These are phyloP conservation scores for Neoscelio sp. DNA, from an alignment of 2,888 invertebrate species.

Conservation along the genomic window DNA sequence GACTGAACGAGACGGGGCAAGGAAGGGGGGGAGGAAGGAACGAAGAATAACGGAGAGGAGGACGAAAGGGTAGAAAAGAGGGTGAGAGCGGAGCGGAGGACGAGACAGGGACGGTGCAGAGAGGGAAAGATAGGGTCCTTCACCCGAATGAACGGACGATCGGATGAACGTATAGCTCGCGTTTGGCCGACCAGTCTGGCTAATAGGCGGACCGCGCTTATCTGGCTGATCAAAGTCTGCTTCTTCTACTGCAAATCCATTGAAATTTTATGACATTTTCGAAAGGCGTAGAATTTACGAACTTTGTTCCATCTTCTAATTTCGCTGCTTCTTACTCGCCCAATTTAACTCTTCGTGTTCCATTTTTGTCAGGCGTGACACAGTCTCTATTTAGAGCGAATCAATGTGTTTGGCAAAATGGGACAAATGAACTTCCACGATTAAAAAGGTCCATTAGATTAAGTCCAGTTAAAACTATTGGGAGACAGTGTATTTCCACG, in stretches of 20 bases:
- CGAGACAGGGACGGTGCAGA: conserved; percentile 57
- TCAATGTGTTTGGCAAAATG: neutral
- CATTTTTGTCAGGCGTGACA: conserved; percentile 4
- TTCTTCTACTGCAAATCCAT: conserved; percentile 66
- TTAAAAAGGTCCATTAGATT: no score
- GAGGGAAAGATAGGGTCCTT: conserved; percentile 74
- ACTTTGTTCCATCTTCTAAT: conserved; percentile 20
- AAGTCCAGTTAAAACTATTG: no score
- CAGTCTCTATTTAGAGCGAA: neutral
- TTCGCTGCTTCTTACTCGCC: conserved; percentile 15
- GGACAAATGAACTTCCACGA: neutral
- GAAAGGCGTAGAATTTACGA: conserved; percentile 29
- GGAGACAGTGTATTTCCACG: no score
- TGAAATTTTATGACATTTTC: conserved; percentile 51
- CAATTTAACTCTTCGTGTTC: conserved; percentile 35
- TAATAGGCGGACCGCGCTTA: conserved; percentile 66
- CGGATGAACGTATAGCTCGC: conserved; percentile 69
- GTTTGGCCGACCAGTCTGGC: conserved; percentile 76
- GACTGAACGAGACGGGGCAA: conserved; percentile 24
- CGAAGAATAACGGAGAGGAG: conserved; percentile 63
- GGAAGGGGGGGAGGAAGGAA: conserved; percentile 38
- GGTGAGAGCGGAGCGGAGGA: conserved; percentile 45
- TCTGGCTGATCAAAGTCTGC: conserved; percentile 65
- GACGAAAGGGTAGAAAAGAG: conserved; percentile 57
- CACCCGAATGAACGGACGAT: conserved; percentile 71